Percentiles rank a stretch among this genome's conserved stretches.
phyloP scores from a whole-genome alignment of 2,113 vertebrate species.

The Neotragus pygmaeus region DNA sequence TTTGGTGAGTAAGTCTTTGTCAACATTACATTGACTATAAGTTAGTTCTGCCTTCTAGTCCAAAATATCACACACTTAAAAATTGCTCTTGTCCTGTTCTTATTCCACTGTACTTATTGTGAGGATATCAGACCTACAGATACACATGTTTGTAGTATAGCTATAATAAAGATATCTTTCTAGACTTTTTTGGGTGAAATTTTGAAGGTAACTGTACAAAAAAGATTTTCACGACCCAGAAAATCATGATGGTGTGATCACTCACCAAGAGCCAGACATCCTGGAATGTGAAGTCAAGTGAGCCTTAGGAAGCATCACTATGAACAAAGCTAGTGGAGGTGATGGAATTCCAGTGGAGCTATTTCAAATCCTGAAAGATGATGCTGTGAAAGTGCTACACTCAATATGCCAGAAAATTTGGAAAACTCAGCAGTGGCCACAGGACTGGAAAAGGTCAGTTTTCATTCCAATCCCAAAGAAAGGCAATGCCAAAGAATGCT shows the following conservation, averaged over 20 bases:
- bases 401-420: not conserved
- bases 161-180: not conserved
- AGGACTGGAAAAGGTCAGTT: not conserved
- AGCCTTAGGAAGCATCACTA: not conserved
- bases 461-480: not conserved
- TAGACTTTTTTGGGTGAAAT: not conserved
- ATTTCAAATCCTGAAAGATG: not conserved
- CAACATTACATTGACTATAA: not conserved
- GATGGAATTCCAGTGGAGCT: not conserved
- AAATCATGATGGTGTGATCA: too few species aligned
- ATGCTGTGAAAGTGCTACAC: not conserved
- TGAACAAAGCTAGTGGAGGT: not conserved
- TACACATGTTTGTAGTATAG: not conserved
- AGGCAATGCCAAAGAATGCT: not conserved
- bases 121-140: not conserved
- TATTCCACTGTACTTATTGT: not conserved
- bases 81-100: not conserved
- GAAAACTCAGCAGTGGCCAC: not conserved
- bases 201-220: not conserved
- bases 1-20: not conserved
- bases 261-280: not conserved
- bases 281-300: not conserved
- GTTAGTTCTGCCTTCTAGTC: not conserved
- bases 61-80: not conserved
- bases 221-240: too few species aligned